phyloP scores from a whole-genome alignment of 2,888 invertebrate genomes.

The Trileptium ribeirensis region DNA sequence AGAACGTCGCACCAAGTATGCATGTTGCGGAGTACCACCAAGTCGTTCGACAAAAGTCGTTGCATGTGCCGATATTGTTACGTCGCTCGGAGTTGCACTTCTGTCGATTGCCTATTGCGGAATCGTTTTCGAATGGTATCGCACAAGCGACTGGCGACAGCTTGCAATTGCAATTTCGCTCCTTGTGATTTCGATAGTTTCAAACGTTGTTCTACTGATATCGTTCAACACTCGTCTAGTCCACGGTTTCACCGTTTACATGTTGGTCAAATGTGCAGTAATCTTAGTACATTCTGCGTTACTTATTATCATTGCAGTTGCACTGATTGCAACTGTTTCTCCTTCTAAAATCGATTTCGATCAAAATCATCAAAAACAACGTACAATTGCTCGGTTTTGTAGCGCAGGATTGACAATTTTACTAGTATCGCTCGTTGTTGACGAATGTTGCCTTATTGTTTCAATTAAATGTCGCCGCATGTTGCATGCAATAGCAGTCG shows the following conservation, averaged over 20 bases:
- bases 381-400: neutral
- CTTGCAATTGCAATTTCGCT: neutral
- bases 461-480: neutral
- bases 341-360: too few species aligned
- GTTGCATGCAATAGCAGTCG: neutral
- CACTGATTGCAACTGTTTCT: neutral
- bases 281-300: neutral
- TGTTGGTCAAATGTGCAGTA: neutral
- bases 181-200: neutral
- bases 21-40: neutral
- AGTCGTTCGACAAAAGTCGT: neutral
- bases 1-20: neutral
- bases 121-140: neutral
- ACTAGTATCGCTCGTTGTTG: neutral
- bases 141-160: neutral
- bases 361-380: too few species aligned
- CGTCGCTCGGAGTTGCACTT: neutral
- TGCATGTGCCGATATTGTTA: neutral
- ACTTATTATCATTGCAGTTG: neutral
- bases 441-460: neutral
- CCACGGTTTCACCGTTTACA: neutral
- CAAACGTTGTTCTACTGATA: neutral
- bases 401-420: neutral
- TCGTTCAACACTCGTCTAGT: neutral
- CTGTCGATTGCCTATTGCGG: neutral